Percentiles rank a stretch among this genome's conserved stretches.
Evolutionary conservation across 1,140 invertebrate species (phyloP).

Genomic region (Dreissena polymorpha): DNA sequence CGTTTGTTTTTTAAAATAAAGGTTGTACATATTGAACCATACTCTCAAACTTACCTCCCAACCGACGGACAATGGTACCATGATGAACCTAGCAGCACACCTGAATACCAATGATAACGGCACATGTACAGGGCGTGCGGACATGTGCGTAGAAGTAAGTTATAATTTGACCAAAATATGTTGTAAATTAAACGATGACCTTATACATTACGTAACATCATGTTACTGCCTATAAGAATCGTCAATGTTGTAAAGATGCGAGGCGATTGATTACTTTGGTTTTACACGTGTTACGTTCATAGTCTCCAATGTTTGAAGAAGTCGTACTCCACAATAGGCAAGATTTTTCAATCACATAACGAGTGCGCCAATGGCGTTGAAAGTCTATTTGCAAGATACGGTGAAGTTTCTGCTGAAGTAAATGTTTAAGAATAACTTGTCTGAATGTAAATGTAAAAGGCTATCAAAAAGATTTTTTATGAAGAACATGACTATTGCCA

Average conservation of each 20-base stretch:
- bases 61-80: conserved; percentile 55
- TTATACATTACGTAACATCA: background rate
- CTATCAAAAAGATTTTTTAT: too few relatives aligned
- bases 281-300: too few relatives aligned
- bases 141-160: conserved; percentile 67
- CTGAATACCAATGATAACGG: conserved; percentile 65
- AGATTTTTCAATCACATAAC: too few relatives aligned
- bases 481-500: too few relatives aligned
- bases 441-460: too few relatives aligned
- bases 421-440: too few relatives aligned
- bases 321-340: background rate
- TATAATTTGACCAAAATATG: background rate
- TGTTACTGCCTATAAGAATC: background rate
- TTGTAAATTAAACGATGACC: background rate
- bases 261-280: too few relatives aligned
- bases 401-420: too few relatives aligned
- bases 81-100: conserved; percentile 56
- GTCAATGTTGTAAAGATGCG: background rate
- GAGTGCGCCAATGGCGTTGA: too few relatives aligned
- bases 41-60: conserved; percentile 54
- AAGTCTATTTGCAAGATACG: too few relatives aligned
- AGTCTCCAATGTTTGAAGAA: background rate
- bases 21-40: conserved; percentile 67
- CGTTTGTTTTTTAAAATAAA: conserved; percentile 14
- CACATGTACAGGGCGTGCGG: conserved; percentile 55